Evolutionary conservation across 2,888 invertebrate genomes (phyloP), one percentile per base, ranked within the genome.

Genomic region (Thecophora atra): DNA sequence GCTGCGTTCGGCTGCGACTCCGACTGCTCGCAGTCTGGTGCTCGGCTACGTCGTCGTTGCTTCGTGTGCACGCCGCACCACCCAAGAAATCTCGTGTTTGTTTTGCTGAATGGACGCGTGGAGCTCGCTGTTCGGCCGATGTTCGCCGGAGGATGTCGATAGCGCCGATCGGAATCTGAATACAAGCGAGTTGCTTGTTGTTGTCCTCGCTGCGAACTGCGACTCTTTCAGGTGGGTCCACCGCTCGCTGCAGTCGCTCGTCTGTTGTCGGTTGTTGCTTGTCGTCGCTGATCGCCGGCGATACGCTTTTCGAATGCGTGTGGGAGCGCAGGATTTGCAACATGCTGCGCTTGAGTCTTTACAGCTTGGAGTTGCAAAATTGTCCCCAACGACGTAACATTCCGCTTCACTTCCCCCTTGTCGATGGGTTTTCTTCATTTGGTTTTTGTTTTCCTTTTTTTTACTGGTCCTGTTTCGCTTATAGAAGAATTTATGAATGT

Each of bases 401-500:
- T 47, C 17, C 47, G 11, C n/a, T 3, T 11, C 47, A 11, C 47
- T 5, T 47, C 17, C 47, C 13, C 1, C 47, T 37, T 24, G 69
- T 58, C 24, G 65, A 73, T 75, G 71, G 66, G 73, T 70, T 54
- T 37, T 24, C 15, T 21, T n/a, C n/a, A n/a, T n/a, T n/a, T n/a
- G n/a, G n/a, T n/a, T n/a, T n/a, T n/a, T n/a, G n/a, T n/a, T n/a
- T n/a, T n/a, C n/a, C n/a, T n/a, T n/a, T 28, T 58, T 58, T 26
- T 8, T 24, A 24, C 42, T 44, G 44, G 21, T 58, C 2, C 21
- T 26, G 30, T 30, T 30, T 30, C 8, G 30, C 8, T 30, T n/a
- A n/a, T n/a, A n/a, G n/a, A n/a, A n/a, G n/a, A 81, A 82, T 82
- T 82, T 82, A 82, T 82, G 81, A 79, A 80, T 80, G 78, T 81